Evolutionary conservation across 2,797 vertebrate species (phyloP).

Genomic region (Peromyscus eremicus): DNA sequence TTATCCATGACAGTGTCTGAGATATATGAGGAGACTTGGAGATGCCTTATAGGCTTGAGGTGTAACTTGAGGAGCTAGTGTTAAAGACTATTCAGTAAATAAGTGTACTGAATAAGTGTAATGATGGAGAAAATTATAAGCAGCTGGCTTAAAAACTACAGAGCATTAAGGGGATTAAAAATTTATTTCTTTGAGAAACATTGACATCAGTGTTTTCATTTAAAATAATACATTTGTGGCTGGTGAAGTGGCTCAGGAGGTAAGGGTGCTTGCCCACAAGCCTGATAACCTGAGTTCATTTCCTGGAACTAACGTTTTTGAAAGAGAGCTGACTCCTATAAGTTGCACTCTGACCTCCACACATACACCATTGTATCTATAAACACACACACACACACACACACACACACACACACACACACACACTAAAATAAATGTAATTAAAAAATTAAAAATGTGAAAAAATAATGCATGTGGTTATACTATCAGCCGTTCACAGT

Average conservation of each 20-base stretch:
- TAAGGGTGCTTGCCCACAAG: background rate
- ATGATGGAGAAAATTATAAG: conserved; percentile 26
- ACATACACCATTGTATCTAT: background rate
- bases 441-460: background rate
- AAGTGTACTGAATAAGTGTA: background rate
- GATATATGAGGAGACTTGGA: background rate
- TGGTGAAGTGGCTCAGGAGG: background rate
- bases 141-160: background rate
- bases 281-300: too few species aligned
- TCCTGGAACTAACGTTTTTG: background rate
- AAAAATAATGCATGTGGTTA: conserved; percentile 15
- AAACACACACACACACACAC: too few species aligned
- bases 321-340: background rate
- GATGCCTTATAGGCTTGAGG: conserved; percentile 13
- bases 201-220: background rate
- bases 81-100: background rate
- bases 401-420: too few species aligned
- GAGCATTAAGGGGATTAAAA: background rate
- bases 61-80: background rate
- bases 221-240: background rate
- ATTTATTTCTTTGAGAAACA: background rate
- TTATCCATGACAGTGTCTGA: background rate
- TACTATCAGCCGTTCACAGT: background rate
- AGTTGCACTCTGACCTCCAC: background rate
- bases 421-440: background rate